Evolutionary conservation across 2,113 vertebrate genomes (phyloP), one percentile per base, ranked within the genome.

Genomic region (Actinemys pallida): DNA sequence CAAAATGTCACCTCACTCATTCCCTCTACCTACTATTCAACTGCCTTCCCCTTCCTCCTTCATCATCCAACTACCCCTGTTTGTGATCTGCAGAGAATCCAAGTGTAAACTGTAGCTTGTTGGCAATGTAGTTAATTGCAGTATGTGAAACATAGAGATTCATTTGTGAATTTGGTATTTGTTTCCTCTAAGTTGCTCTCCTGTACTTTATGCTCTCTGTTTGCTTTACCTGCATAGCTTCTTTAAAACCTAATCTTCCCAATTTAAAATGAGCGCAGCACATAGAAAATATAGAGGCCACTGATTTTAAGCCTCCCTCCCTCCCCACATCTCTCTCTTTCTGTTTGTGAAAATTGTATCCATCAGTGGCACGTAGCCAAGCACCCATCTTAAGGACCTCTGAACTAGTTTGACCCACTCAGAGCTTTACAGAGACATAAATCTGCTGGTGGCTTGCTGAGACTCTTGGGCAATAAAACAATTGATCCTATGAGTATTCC

Each of bases 61-160:
- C 72, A 78, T 95, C 94, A 93, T 62, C 90, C 83, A 80, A 59
- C 82, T 78, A 90, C 42, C 42, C 96, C 76, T 89, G 47, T 86
- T 92, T 56, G 69, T 42, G 78, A 89, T 76, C 78, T 69, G 50
- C 27, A 49, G 85, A 95, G 81, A 29, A 54, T 35, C 57, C 24
- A n/a, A 83, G 72, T 45, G 82, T 76, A 86, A 54, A 9, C 94
- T 47, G 54, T 35, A 86, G 39, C 8, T 8, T 91, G 91, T 45
- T 62, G 78, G 0, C 39, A 80, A 47, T 52, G 52, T 90, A 57
- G 14, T 10, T 94, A 94, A 89, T 94, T 76, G 91, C 31, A n/a
- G 25, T 95, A 59, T 29, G 7, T 9, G 53, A 95, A 57, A 89
- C 45, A 13, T 72, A 39, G 45, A 42, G 39, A 47, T 57, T 87